phyloP scores from a whole-genome alignment of 2,888 invertebrate genomes.

The Tachina grossa region DNA sequence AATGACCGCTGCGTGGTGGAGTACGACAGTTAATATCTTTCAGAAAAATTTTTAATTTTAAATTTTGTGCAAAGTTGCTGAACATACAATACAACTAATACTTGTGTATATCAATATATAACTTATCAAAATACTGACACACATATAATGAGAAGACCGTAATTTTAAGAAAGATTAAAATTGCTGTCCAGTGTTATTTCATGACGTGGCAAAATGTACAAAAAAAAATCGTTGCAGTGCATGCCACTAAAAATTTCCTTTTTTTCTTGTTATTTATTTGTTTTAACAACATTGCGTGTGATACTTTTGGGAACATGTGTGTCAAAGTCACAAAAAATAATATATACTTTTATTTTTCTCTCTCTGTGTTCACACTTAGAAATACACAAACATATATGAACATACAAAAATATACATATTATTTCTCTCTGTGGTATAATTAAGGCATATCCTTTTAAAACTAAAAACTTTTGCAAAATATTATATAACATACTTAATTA shows the following conservation, averaged over 20 bases:
- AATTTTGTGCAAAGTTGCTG: no score
- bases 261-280: background rate
- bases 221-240: background rate
- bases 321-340: constrained; percentile 67
- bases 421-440: background rate
- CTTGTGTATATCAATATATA: no score
- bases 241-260: background rate
- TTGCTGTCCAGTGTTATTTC: background rate
- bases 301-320: constrained; percentile 58
- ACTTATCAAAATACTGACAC: no score
- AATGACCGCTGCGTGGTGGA: no score
- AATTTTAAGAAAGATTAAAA: no score
- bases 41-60: no score
- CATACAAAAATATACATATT: no score
- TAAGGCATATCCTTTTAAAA: background rate
- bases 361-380: background rate
- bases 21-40: no score
- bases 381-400: background rate
- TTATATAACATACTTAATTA: no score
- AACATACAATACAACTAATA: no score
- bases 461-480: background rate
- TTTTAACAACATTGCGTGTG: constrained; percentile 62
- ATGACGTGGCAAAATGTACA: background rate
- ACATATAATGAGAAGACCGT: no score
- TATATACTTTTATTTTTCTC: background rate